Evolutionary conservation across 2,113 vertebrate species (phyloP).

Genomic region (Ivindomyrus marchei): DNA sequence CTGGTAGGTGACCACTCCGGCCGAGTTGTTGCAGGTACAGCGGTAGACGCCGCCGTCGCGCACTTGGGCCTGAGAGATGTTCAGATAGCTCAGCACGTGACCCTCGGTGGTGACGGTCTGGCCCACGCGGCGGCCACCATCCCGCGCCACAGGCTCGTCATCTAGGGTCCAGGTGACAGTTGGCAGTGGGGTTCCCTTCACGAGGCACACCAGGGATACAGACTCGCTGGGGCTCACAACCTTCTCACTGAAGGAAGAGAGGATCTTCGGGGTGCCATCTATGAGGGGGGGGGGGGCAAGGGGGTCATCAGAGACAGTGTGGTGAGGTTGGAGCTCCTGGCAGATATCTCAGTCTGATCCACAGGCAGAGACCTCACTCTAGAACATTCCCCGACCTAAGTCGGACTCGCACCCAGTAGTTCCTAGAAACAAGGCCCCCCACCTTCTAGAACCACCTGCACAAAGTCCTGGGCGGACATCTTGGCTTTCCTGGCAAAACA

Average conservation of each 20-base stretch:
- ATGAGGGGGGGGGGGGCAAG: background rate
- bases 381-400: background rate
- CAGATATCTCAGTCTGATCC: background rate
- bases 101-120: constrained; percentile 86
- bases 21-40: constrained; percentile 96
- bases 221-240: constrained; percentile 90
- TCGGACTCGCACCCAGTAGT: background rate
- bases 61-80: constrained; percentile 91
- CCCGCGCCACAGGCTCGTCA: constrained; percentile 87
- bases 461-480: constrained; percentile 94
- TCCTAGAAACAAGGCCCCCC: constrained; percentile 23
- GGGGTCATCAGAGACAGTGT: constrained; percentile 15
- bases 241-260: constrained; percentile 94
- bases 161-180: constrained; percentile 89
- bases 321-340: background rate
- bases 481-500: constrained; percentile 91
- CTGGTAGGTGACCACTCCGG: constrained; percentile 97
- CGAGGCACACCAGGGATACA: constrained; percentile 88
- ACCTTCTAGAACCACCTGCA: constrained; percentile 96
- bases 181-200: constrained; percentile 89
- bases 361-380: background rate
- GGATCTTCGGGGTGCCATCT: constrained; percentile 97
- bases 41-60: constrained; percentile 93
- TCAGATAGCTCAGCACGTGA: constrained; percentile 93
- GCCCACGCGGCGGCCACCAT: constrained; percentile 83